Percentiles rank a stretch among this genome's conserved stretches.
Evolutionary conservation across 2,888 invertebrate species (phyloP).

Genomic region (Tipula lateralis): DNA sequence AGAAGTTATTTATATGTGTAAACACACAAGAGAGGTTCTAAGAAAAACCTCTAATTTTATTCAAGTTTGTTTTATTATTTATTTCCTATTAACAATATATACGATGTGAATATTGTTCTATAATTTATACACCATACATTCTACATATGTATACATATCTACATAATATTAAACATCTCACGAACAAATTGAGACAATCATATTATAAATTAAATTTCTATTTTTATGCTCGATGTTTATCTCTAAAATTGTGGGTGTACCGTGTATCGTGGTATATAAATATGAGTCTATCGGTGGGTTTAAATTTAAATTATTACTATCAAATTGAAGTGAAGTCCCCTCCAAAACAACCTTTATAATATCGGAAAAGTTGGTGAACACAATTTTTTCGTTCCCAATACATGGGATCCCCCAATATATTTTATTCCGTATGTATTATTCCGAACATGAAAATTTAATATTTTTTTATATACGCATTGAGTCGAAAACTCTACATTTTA

Average conservation of each 20-base stretch:
- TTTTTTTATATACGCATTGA: neutral
- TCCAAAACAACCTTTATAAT: neutral
- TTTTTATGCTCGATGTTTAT: neutral
- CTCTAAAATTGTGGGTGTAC: neutral
- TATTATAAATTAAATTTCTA: neutral
- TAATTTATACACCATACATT: too few relatives aligned
- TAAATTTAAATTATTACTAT: conserved; percentile 19
- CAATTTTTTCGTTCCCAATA: neutral
- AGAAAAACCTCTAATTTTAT: neutral
- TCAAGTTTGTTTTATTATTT: conserved; percentile 24
- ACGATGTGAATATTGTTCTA: neutral
- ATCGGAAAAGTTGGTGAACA: neutral
- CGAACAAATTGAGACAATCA: neutral
- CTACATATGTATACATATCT: neutral
- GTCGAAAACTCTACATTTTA: neutral
- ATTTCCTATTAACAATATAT: neutral
- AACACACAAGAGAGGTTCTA: conserved; percentile 1
- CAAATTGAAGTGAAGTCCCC: neutral
- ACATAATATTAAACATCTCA: too few relatives aligned
- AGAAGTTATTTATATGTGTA: neutral
- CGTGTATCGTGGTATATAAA: neutral
- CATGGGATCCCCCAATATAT: neutral
- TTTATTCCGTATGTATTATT: neutral
- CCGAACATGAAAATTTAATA: neutral
- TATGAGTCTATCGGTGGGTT: neutral